These are phyloP conservation scores for Chloromyia formosa DNA, from an alignment of 2,888 invertebrate species.

Conservation along the genomic window DNA sequence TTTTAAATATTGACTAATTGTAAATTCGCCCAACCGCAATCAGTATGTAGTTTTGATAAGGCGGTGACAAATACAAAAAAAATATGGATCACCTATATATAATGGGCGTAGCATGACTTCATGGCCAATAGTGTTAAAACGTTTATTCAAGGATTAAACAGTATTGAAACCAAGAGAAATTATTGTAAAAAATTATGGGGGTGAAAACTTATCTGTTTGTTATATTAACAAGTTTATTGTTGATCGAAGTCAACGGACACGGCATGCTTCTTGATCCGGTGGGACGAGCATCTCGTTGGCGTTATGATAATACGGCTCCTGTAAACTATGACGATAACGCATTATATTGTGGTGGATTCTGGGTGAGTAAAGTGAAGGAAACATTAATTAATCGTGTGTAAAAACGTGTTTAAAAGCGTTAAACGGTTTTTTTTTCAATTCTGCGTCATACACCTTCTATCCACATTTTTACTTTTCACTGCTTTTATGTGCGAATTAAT, in stretches of 20 bases:
- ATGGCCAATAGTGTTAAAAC: background rate
- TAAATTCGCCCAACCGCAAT: no score
- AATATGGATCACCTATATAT: conserved; percentile 4
- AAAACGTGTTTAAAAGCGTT: background rate
- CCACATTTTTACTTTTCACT: no score
- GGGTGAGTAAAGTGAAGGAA: conserved; percentile 55
- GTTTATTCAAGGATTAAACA: background rate
- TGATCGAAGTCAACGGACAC: conserved; percentile 61
- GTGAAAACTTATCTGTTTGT: background rate
- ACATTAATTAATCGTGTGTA: no score
- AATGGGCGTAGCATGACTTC: background rate
- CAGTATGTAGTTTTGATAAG: no score
- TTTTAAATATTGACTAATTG: no score
- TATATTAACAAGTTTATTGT: background rate
- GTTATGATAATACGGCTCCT: conserved; percentile 64
- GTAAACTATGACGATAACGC: conserved; percentile 67
- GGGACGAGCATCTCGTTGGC: conserved; percentile 67
- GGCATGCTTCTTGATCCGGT: conserved; percentile 68
- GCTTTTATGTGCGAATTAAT: no score
- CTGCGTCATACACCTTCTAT: no score
- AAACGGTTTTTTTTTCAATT: background rate
- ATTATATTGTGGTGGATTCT: conserved; percentile 67
- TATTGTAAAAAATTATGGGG: background rate
- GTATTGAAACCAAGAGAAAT: background rate
- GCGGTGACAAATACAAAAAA: no score